Evolutionary conservation across 1,140 invertebrate species (phyloP).

Genomic region (Planococcus citri): DNA sequence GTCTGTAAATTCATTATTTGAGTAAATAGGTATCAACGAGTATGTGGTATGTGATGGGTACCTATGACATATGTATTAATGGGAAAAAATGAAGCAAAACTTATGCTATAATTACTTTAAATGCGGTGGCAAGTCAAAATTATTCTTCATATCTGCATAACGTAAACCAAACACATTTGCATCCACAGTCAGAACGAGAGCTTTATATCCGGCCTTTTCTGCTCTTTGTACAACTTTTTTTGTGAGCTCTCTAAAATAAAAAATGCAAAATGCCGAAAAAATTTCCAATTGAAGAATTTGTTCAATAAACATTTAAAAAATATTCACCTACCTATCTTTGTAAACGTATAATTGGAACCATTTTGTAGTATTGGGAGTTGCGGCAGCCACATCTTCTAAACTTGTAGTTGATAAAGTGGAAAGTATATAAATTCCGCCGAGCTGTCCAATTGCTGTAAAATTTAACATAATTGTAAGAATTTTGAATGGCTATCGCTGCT

Average conservation of each 20-base stretch:
- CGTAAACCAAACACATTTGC: conserved; percentile 72
- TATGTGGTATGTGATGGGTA: background rate
- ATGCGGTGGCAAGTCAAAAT: conserved; percentile 68
- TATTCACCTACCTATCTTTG: conserved; percentile 47
- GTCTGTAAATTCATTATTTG: too few species aligned
- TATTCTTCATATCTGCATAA: conserved; percentile 66
- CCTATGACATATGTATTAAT: too few species aligned
- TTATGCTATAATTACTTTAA: too few species aligned
- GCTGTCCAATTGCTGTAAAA: conserved; percentile 60
- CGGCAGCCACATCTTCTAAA: conserved; percentile 71
- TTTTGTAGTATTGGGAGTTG: conserved; percentile 58
- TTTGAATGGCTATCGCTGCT: conserved; percentile 28
- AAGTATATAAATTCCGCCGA: conserved; percentile 63
- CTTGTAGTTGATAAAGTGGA: conserved; percentile 78
- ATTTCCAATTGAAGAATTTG: too few species aligned
- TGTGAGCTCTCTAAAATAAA: conserved; percentile 48
- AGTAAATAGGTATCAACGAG: conserved; percentile 20
- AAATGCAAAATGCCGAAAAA: too few species aligned
- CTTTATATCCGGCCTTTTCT: conserved; percentile 73
- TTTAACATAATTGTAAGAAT: too few species aligned
- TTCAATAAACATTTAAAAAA: background rate
- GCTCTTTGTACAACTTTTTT: conserved; percentile 59
- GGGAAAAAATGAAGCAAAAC: conserved; percentile 3
- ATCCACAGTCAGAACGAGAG: conserved; percentile 81
- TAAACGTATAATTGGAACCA: conserved; percentile 91